Base-by-base conservation (phyloP, 2,888 invertebrate species). In the Lithophane semibrunnea region DNA sequence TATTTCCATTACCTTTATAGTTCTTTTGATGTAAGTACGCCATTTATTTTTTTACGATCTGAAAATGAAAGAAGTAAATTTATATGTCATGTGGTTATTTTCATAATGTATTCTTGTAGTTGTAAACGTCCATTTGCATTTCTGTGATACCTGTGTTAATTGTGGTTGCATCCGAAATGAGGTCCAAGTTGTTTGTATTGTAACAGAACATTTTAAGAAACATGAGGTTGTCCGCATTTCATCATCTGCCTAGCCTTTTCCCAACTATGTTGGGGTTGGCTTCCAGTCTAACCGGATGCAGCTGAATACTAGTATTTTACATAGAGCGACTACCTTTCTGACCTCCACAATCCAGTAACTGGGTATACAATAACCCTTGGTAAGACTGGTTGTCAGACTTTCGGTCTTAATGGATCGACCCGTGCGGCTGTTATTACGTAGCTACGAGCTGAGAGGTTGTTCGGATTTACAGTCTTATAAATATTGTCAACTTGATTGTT, bases 1-100 rank as follows among this genome's bases (percentile, higher is more conserved):
- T 68, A 16, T 83, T 64, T 60, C 29, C 8, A 18, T n/a, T n/a
- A 21, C 9, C 13, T 83, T 18, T 68, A 84, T 65, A 68, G 67
- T 68, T 68, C 0, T 56, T 84, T 79, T 67, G 63, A 79, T 73
- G 29, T 24, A 13, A 13, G 10, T 60, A 71, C 13, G 29, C 58
- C 58, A 56, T 64, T 81, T 71, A 37, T 29, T 56, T 37, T 54
- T 61, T 71, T 68, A 81, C 67, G 58, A 85, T 61, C 21, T 60
- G 21, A 63, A 69, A 66, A 64, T 74, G 16, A 68, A 61, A 49
- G 42, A 58, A 61, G 54, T 54, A 29, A 49, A 60, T 71, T 44
- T 61, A n/a, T 52, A 37, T 37, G 37, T 58, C 24, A 18, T 74
- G 13, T 72, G 49, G 64, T 68, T 68, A 85, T 69, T 75, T 85